Base-by-base conservation (phyloP, 2,888 invertebrate genomes). In the Lymantria dispar region DNA sequence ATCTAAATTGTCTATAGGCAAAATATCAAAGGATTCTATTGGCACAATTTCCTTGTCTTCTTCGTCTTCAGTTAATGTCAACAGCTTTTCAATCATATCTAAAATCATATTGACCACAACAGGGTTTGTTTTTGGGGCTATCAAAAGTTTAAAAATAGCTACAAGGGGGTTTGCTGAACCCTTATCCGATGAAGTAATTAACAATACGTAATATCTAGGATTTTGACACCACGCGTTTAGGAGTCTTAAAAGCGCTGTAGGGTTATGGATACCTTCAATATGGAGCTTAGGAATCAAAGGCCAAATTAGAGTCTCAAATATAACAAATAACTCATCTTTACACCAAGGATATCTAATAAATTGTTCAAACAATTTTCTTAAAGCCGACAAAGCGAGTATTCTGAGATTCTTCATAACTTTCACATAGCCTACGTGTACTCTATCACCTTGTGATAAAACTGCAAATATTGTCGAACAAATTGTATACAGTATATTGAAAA, bases 221-320 rank as follows among this genome's bases (percentile, higher is more conserved):
- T 96, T 95, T 48, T 94, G 93, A 58, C 96, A 95, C 97, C 98
- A 98, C 0, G 92, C 89, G 30, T 94, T 88, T 14, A 98, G 91
- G n/a, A 98, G 83, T 77, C 95, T 96, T 13, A 98, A 82, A 47
- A 98, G 85, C 1, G 95, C 93, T 0, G 98, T 97, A 0, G 98
- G 97, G 64, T 94, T 95, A 68, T 96, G 95, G 49, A 97, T 94
- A 9, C 97, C 95, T 76, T 98, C 98, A 43, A 93, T 87, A 0
- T 95, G 94, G 12, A 98, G 82, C 73, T 95, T 96, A 10, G 93
- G 91, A 50, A 97, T 83, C 71, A 94, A 92, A 0, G 98, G 97
- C 95, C 96, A 98, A 9, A 99, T 92, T 44, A 95, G 94, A 0
- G 95, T 94, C 45, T 94, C 91, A 73, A 96, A 98, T 13, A 98